Evolutionary conservation across 2,113 vertebrate genomes (phyloP).

Genomic region (Guaruba guarouba): DNA sequence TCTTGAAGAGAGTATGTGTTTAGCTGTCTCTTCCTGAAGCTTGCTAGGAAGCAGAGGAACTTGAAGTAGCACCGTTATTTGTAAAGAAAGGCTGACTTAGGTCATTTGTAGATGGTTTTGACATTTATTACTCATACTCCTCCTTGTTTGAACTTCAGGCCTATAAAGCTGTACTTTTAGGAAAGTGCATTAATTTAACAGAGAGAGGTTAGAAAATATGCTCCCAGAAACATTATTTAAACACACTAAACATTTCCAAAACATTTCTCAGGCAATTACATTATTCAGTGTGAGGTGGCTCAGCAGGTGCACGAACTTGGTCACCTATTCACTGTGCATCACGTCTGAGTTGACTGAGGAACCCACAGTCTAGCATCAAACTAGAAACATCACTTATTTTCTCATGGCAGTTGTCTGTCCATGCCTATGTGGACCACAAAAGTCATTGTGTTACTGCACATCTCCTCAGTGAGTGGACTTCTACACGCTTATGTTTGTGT

Average conservation of each 20-base stretch:
- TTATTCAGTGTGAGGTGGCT: accelerated
- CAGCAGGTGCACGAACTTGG: not conserved
- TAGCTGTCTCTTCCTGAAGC: not conserved
- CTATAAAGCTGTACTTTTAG: not conserved
- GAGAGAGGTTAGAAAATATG: not conserved
- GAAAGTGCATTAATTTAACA: not conserved
- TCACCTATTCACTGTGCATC: not conserved
- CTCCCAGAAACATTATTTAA: not conserved
- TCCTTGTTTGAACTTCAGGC: not conserved
- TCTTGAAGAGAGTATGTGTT: not conserved
- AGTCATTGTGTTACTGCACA: not conserved
- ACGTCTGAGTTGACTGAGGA: not conserved
- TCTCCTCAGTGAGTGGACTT: not conserved
- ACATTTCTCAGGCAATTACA: not conserved
- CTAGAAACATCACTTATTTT: not conserved
- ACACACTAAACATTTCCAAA: not conserved
- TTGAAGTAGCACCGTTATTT: not conserved
- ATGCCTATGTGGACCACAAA: not conserved
- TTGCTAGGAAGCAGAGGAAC: not conserved
- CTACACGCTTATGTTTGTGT: not conserved
- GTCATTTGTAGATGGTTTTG: not conserved
- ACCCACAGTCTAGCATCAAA: not conserved
- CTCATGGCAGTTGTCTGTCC: not conserved
- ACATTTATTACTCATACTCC: not conserved
- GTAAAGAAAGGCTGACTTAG: not conserved